phyloP scores from a whole-genome alignment of 2,113 vertebrate genomes.

The Cromileptes altivelis region DNA sequence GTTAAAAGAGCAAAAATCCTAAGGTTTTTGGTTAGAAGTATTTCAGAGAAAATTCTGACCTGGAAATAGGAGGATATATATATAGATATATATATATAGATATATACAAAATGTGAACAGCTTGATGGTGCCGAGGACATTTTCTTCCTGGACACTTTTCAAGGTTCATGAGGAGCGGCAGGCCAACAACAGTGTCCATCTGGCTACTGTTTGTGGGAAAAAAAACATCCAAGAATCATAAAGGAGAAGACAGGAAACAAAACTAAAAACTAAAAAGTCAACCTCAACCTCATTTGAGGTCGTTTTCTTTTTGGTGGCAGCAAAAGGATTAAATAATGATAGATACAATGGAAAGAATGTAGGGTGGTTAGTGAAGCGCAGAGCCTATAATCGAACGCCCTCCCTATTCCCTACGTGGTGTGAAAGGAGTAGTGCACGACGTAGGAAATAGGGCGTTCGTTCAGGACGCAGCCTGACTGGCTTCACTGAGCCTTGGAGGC shows the following conservation, averaged over 20 bases:
- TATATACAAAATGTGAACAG: constrained; percentile 60
- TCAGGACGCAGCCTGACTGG: constrained; percentile 48
- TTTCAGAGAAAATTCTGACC: constrained; percentile 92
- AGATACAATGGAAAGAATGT: constrained; percentile 67
- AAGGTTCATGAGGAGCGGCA: constrained; percentile 59
- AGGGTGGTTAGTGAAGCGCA: constrained; percentile 62
- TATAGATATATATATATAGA: constrained; percentile 51
- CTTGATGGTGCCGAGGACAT: constrained; percentile 49
- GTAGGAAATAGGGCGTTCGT: constrained; percentile 42
- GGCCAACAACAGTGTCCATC: constrained; percentile 63
- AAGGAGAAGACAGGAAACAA: constrained; percentile 40
- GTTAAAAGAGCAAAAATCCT: constrained; percentile 75
- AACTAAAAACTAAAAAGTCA: constrained; percentile 44
- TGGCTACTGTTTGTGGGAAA: constrained; percentile 58
- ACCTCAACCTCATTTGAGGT: constrained; percentile 71
- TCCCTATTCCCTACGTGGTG: constrained; percentile 56
- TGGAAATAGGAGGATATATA: constrained; percentile 70
- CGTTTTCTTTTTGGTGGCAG: constrained; percentile 86
- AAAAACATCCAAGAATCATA: constrained; percentile 59
- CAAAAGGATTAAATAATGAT: constrained; percentile 84
- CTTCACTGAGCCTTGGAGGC: constrained; percentile 99
- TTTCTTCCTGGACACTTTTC: constrained; percentile 56
- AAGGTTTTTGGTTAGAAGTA: constrained; percentile 96
- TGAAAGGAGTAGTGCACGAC: constrained; percentile 68
- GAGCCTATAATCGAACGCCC: constrained; percentile 48